Percentiles rank a stretch among this genome's conserved stretches.
These are phyloP conservation scores for Calvadosia cruxmelitensis DNA, from an alignment of 30 jellyfish, hydroid and myxozoan genomes.

Conservation along the genomic window DNA sequence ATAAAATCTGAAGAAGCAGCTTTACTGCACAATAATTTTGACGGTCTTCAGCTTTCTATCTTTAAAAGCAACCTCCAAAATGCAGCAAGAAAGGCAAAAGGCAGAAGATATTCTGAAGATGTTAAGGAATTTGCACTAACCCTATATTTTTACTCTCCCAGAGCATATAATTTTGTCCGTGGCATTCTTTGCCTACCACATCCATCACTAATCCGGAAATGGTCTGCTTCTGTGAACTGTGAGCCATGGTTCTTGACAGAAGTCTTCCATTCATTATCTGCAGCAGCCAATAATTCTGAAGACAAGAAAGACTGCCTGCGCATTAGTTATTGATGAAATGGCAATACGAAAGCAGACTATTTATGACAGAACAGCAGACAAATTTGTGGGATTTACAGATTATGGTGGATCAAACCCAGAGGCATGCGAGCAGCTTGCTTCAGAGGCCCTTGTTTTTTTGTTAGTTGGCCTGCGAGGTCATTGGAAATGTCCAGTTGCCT, in stretches of 20 bases:
- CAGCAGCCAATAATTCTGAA: constrained; percentile 11
- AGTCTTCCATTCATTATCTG: constrained; percentile 4
- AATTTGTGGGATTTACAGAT: constrained; percentile 35
- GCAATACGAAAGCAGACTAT: constrained; percentile 27
- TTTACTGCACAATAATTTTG: constrained; percentile 22
- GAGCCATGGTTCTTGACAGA: constrained; percentile 37
- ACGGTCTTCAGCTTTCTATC: constrained; percentile 18
- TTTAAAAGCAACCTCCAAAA: constrained; percentile 9
- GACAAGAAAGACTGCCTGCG: constrained; percentile 12
- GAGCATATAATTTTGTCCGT: constrained; percentile 42
- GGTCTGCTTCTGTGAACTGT: constrained; percentile 25
- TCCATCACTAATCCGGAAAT: constrained; percentile 25
- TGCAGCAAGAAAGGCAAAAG: background rate
- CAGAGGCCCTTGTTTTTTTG: constrained; percentile 36
- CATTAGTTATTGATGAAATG: constrained; percentile 50
- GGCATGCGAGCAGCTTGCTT: constrained; percentile 7
- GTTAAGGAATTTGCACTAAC: constrained; percentile 35
- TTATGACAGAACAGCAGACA: constrained; percentile 15
- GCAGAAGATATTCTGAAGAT: constrained; percentile 8
- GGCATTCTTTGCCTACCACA: constrained; percentile 40
- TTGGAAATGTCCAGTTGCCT: constrained; percentile 43
- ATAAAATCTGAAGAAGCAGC: constrained; percentile 32
- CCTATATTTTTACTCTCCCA: constrained; percentile 43
- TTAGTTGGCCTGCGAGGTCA: constrained; percentile 27
- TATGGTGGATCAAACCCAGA: constrained; percentile 21